phyloP scores from a whole-genome alignment of 30 jellyfish, hydroid and myxozoan genomes.

The Aurelia sp. region DNA sequence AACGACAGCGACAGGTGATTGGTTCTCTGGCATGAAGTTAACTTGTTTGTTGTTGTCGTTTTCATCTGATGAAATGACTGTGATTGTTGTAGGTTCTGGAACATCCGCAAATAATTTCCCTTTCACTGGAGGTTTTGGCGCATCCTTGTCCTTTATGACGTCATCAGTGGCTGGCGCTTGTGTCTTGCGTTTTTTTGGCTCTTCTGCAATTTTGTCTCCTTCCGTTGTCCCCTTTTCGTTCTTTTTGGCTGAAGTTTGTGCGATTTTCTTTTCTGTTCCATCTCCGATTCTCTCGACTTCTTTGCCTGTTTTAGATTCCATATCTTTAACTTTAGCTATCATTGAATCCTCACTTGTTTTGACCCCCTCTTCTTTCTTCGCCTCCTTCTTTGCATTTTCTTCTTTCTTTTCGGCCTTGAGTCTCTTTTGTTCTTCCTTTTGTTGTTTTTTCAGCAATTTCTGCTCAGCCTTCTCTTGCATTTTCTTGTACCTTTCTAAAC shows the following conservation, averaged over 20 bases:
- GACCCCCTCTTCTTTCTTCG: not conserved
- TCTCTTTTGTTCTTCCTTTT: not conserved
- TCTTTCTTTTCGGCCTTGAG: not conserved
- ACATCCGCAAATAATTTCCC: no score
- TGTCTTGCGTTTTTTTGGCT: no score
- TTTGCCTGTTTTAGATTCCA: not conserved
- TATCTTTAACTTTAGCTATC: not conserved
- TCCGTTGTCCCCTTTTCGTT: not conserved
- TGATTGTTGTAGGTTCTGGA: no score
- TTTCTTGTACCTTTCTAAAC: not conserved
- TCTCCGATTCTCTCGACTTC: not conserved
- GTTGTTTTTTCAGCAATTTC: not conserved
- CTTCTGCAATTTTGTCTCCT: no score
- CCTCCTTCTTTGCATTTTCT: not conserved
- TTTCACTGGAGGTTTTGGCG: no score
- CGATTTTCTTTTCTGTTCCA: not conserved
- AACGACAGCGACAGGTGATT: no score
- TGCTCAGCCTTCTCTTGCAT: not conserved
- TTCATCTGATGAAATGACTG: no score
- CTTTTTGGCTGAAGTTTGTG: not conserved
- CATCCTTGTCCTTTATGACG: no score
- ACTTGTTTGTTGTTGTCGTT: no score
- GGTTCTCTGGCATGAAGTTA: no score
- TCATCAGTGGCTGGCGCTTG: no score
- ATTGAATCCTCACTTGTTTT: not conserved